Evolutionary conservation across 2,113 vertebrate genomes (phyloP).

Genomic region (Sciurus niger): DNA sequence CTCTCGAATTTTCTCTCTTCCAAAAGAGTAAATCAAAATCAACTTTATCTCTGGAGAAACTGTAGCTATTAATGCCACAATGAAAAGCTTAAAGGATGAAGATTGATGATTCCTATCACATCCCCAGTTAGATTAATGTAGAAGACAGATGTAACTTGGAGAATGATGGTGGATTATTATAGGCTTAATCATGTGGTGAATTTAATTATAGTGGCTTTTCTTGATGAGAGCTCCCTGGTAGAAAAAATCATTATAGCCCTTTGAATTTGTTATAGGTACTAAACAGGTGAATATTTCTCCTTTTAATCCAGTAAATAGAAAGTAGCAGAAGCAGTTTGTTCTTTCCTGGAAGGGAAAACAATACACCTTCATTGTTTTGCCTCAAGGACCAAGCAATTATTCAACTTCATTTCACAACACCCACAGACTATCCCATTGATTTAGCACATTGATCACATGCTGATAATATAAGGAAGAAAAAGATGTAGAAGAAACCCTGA

Average conservation of each 20-base stretch:
- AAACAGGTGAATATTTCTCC: not conserved
- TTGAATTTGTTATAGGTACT: conserved; percentile 21
- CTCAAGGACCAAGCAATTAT: not conserved
- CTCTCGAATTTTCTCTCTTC: not conserved
- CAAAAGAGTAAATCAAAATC: conserved; percentile 52
- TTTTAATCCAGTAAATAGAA: not conserved
- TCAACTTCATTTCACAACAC: not conserved
- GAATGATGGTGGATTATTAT: conserved; percentile 39
- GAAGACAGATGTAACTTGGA: conserved; percentile 49
- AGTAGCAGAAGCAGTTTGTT: not conserved
- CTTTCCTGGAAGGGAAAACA: conserved; percentile 24
- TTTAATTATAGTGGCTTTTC: conserved; percentile 52
- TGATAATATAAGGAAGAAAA: not conserved
- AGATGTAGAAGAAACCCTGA: not conserved
- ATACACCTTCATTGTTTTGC: not conserved
- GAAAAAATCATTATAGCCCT: conserved; percentile 6
- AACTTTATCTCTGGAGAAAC: conserved; percentile 21
- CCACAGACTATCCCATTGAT: not conserved
- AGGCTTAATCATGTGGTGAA: conserved; percentile 54
- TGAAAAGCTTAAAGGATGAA: conserved; percentile 37
- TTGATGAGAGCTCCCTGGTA: conserved; percentile 32
- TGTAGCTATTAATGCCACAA: not conserved
- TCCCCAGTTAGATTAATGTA: conserved; percentile 42
- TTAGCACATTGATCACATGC: not conserved
- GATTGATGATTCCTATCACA: conserved; percentile 55